Evolutionary conservation across 2,797 vertebrate species (phyloP), one percentile per base, ranked within the genome.

Genomic region (Sorex maritimensis): DNA sequence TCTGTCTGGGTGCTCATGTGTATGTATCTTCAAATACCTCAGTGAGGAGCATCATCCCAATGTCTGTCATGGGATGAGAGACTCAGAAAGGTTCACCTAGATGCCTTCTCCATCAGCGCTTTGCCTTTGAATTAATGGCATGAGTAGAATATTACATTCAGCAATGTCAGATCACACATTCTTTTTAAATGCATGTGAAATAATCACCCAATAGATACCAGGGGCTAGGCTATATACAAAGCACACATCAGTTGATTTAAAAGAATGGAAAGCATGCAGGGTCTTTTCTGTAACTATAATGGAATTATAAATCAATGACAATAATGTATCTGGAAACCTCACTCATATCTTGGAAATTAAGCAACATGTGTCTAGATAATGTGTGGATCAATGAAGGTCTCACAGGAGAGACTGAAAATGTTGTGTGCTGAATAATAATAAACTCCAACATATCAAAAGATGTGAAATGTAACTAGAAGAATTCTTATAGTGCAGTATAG

Each of bases 311-410:
- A 67, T 77, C 38, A 80, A 69, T 81, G 75, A 28, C 6, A 63
- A 67, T 34, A 74, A 81, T 55, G 49, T 30, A 75, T 78, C 75
- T 15, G 1, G 71, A 92, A 89, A 84, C n/a, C 11, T 84, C 65
- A 88, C 11, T 69, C 8, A 9, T 26, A 17, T 68, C 2, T 91
- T 79, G 61, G 49, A 92, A 94, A 85, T 95, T 81, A 85, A 90
- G 41, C 34, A 68, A 44, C 49, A 49, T 17, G 55, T 3, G 5
- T 30, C 61, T 89, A 34, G 65, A 87, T 14, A 95, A 92, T 30
- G 26, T 26, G 4, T 58, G 61, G 75, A 63, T 79, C 72, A 81
- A 26, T 41, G 61, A 49, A 81, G 75, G 81, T 74, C 90, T 86
- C 38, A 63, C n/a, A 74, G 52, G 49, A 30, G 41, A 88, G 75